Evolutionary conservation across 2,888 invertebrate species (phyloP).

Genomic region (Pseudoips prasinana): DNA sequence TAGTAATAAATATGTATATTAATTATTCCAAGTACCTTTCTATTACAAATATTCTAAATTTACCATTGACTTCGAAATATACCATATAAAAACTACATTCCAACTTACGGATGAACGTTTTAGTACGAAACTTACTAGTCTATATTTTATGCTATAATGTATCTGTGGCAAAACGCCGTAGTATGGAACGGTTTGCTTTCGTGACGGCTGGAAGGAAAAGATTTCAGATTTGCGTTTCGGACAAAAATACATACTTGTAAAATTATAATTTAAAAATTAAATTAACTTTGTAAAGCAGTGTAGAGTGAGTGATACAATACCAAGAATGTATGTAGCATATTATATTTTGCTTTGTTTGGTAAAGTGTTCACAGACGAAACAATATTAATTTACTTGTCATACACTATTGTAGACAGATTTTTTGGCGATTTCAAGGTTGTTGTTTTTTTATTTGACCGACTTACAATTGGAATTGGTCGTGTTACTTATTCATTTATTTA

Average conservation of each 20-base stretch:
- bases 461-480: conserved; percentile 54
- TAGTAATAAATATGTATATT: no score
- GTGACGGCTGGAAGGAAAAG: conserved; percentile 30
- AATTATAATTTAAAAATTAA: conserved; percentile 7
- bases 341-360: conserved; percentile 38
- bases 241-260: conserved; percentile 16
- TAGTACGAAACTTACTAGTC: no score
- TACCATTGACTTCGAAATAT: no score
- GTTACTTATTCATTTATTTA: conserved; percentile 62
- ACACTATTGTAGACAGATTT: conserved; percentile 43
- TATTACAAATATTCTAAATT: no score
- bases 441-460: conserved; percentile 53
- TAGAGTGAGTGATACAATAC: conserved; percentile 20
- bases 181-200: conserved; percentile 43
- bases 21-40: no score
- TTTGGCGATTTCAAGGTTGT: conserved; percentile 71
- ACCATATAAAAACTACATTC: no score
- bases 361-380: conserved; percentile 28
- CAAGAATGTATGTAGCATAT: conserved; percentile 33
- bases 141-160: no score
- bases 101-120: no score
- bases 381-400: conserved; percentile 37
- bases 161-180: no score
- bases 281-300: conserved; percentile 18
- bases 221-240: conserved; percentile 28